A percentile compares a stretch with the other conserved stretches of the same genome.
These are phyloP conservation scores for Tenualosa ilisha DNA, from an alignment of 2,797 vertebrate species.

Conservation along the genomic window DNA sequence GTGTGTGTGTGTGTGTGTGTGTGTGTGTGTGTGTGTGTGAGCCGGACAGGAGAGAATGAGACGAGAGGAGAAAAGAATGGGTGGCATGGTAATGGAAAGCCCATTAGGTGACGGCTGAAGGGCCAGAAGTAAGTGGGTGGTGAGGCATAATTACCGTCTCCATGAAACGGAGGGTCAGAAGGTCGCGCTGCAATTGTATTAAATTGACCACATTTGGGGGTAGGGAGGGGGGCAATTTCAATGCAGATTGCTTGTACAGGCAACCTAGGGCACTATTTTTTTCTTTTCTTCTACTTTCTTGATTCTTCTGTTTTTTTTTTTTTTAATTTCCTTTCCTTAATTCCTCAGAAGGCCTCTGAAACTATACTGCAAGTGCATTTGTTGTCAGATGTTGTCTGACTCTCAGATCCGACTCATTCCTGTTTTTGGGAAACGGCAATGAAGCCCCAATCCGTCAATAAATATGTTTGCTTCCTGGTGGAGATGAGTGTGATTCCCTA, in stretches of 20 bases:
- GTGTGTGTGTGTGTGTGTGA: conserved; percentile 6
- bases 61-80: conserved; percentile 48
- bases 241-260: conserved; percentile 48
- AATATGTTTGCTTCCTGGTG: background rate
- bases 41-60: conserved; percentile 19
- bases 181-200: conserved; percentile 53
- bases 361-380: conserved; percentile 8
- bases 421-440: background rate
- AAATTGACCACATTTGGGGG: conserved; percentile 54
- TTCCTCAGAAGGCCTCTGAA: background rate
- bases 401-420: background rate
- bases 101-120: conserved; percentile 54
- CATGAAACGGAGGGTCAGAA: conserved; percentile 48
- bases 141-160: conserved; percentile 51
- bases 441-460: background rate
- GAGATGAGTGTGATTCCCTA: background rate
- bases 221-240: conserved; percentile 43
- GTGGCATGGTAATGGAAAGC: conserved; percentile 52
- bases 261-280: conserved; percentile 39
- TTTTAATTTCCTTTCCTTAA: background rate
- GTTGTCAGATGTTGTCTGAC: background rate
- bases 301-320: background rate
- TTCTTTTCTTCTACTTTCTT: conserved; percentile 30
- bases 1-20: background rate
- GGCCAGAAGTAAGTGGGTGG: conserved; percentile 53